Evolutionary conservation across 2,888 invertebrate species (phyloP).

Genomic region (Drosophila siamana): DNA sequence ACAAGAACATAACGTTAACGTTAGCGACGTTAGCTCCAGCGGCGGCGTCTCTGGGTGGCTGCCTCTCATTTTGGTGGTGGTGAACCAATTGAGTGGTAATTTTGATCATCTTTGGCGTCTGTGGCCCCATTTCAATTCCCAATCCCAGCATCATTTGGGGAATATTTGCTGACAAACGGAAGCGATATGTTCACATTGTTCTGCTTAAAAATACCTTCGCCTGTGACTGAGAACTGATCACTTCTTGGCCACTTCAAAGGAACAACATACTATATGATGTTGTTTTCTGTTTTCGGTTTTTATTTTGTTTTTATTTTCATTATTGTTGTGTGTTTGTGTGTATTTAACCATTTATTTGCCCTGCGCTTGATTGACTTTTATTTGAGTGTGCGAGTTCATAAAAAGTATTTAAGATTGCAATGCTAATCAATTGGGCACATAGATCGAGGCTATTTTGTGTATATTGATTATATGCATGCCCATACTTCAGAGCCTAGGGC

Average conservation of each 20-base stretch:
- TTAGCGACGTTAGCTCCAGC: too few relatives aligned
- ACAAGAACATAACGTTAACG: constrained; percentile 32
- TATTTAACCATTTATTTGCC: constrained; percentile 33
- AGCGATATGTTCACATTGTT: constrained; percentile 79
- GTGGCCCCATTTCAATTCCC: constrained; percentile 2
- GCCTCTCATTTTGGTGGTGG: constrained; percentile 27
- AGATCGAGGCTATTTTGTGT: constrained; percentile 53
- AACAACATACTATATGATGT: constrained; percentile 3
- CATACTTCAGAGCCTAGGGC: constrained; percentile 21
- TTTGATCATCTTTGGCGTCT: constrained; percentile 68
- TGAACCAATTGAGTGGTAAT: constrained; percentile 77
- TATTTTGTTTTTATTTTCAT: constrained; percentile 4
- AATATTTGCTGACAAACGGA: constrained; percentile 76
- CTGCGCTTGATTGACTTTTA: constrained; percentile 49
- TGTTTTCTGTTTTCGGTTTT: background rate
- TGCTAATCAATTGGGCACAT: constrained; percentile 59
- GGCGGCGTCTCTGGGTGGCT: constrained; percentile 63
- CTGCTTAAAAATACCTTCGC: constrained; percentile 64
- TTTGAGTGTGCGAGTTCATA: constrained; percentile 71
- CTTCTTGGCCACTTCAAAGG: constrained; percentile 21
- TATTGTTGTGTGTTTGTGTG: constrained; percentile 12
- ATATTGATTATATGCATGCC: constrained; percentile 67
- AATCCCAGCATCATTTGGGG: constrained; percentile 3
- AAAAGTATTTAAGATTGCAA: constrained; percentile 68
- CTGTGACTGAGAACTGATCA: constrained; percentile 40